A percentile compares a stretch with the other conserved stretches of the same genome.
phyloP scores from a whole-genome alignment of 2,113 vertebrate species.

The Casuarius casuarius region DNA sequence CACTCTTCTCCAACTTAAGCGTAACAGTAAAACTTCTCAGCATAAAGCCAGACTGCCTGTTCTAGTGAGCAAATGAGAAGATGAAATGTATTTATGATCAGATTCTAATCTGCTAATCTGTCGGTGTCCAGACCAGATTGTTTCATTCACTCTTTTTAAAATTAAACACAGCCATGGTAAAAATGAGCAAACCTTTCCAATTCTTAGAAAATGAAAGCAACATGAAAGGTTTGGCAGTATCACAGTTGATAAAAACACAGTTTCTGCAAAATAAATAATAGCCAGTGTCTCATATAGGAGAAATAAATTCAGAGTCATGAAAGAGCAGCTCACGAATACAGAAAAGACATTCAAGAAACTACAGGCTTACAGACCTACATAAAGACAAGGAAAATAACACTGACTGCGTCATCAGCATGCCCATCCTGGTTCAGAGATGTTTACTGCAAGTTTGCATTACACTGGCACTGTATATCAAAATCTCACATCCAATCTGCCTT shows the following conservation, averaged over 20 bases:
- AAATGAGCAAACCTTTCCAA: neutral
- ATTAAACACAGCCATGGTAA: neutral
- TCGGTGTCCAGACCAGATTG: neutral
- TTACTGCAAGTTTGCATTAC: constrained; percentile 4
- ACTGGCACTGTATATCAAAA: neutral
- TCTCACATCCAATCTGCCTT: neutral
- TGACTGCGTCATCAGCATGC: neutral
- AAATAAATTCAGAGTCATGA: constrained; percentile 53
- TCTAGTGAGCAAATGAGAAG: neutral
- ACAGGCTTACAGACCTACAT: neutral
- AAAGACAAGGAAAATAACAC: neutral
- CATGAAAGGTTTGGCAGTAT: constrained; percentile 21
- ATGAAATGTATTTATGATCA: neutral
- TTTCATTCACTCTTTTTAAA: neutral
- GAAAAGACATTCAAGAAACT: neutral
- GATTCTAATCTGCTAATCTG: neutral
- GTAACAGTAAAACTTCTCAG: neutral
- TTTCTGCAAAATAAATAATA: constrained; percentile 40
- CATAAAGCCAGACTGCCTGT: neutral
- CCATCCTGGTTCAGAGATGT: neutral
- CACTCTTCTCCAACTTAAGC: neutral
- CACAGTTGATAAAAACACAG: neutral
- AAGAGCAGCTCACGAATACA: neutral
- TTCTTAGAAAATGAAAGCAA: constrained; percentile 15
- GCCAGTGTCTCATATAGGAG: neutral